Evolutionary conservation across 2,888 invertebrate genomes (phyloP), one percentile per base, ranked within the genome.

Genomic region (Coenonympha arcania): DNA sequence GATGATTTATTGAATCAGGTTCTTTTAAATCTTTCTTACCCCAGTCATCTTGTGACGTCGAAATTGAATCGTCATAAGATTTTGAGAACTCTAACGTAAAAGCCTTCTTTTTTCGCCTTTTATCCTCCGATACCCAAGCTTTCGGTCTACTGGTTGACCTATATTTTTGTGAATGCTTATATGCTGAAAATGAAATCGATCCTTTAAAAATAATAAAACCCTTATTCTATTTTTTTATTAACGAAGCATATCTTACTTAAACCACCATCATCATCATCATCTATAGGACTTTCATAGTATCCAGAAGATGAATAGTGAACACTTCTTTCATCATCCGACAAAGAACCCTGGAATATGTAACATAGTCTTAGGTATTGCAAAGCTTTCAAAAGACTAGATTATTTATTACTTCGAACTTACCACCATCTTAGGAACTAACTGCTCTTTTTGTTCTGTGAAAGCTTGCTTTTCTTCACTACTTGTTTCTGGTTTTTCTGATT

Each of bases 1-100:
- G 74, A 65, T 76, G 73, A 52, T 68, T 76, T 0, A 66, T 39
- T 51, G 61, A 66, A 30, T 79, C 78, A 2, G 64, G 59, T 13
- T 82, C 79, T 60, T 77, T 83, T n/a, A n/a, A n/a, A 18, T 68
- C 53, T 62, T 79, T 82, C 59, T 76, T 79, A 28, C 70, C 71
- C 78, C 84, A 85, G 54, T 84, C 83, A 56, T 86, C 87, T 73
- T 86, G 85, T 11, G 85, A 79, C 30, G 85, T 85, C 18, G 87
- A 86, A 48, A 88, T 84, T 18, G 81, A 79, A 73, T 89, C 88
- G 71, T 88, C 83, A 67, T 89, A 84, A 57, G 89, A 77, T 73
- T 89, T 85, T 48, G 90, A 83, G 78, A 94, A 90, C 66, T 95
- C 94, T 56, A 94, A 80, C 37, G 92, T 92, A 76, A 94, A 93